A percentile compares a stretch with the other conserved stretches of the same genome.
phyloP scores from a whole-genome alignment of 2,888 invertebrate genomes.

The Eupithecia dodoneata region DNA sequence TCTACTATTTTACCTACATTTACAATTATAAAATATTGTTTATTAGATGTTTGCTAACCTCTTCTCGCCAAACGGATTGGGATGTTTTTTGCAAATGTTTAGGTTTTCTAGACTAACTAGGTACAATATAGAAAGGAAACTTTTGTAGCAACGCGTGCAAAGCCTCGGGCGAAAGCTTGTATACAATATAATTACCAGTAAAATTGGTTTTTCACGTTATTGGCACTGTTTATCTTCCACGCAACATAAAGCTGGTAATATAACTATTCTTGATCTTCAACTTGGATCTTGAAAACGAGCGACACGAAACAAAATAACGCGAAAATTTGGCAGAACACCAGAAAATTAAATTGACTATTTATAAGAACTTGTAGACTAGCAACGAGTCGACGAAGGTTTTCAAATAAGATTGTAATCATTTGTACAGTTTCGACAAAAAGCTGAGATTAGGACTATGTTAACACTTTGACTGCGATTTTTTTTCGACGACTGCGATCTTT shows the following conservation, averaged over 20 bases:
- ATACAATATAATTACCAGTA: not conserved
- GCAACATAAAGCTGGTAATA: not conserved
- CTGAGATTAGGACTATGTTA: no score
- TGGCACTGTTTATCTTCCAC: not conserved
- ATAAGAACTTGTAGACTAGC: not conserved
- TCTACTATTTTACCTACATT: not conserved
- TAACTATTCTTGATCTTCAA: conserved; percentile 9
- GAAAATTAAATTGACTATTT: conserved; percentile 9
- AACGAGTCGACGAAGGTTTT: not conserved
- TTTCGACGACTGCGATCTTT: no score
- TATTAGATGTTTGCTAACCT: no score
- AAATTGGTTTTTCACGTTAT: not conserved
- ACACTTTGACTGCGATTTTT: no score
- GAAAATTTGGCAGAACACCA: conserved; percentile 47
- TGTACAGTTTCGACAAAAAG: not conserved
- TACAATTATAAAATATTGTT: not conserved
- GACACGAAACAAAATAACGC: conserved; percentile 3
- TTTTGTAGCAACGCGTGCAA: no score
- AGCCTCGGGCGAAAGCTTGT: no score
- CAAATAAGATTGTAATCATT: not conserved
- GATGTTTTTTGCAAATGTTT: no score
- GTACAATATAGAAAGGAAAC: no score
- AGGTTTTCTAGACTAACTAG: no score
- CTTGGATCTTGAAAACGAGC: conserved; percentile 8
- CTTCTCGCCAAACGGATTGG: no score